Evolutionary conservation across 2,797 vertebrate genomes (phyloP).

Genomic region (Ptychadena robeensis): DNA sequence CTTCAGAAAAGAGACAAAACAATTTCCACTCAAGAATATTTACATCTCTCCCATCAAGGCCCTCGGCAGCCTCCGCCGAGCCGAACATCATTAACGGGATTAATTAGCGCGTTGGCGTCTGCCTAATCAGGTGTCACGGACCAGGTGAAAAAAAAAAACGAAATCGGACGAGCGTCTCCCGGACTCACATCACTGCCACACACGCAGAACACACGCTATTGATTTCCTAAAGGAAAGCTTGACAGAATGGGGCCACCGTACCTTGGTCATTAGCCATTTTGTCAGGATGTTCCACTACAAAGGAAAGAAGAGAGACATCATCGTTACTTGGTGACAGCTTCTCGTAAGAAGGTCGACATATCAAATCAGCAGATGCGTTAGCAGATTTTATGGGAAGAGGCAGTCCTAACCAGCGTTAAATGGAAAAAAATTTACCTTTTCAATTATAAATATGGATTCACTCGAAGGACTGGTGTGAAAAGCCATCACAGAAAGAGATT

Average conservation of each 20-base stretch:
- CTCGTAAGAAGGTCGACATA: constrained; percentile 36
- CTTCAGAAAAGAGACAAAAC: constrained; percentile 78
- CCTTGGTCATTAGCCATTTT: constrained; percentile 95
- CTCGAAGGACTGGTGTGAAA: constrained; percentile 27
- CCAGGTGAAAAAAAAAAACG: constrained; percentile 70
- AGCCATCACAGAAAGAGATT: constrained; percentile 10
- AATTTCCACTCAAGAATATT: constrained; percentile 78
- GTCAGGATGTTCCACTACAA: constrained; percentile 87
- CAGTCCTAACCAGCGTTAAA: background rate
- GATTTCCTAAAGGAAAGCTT: constrained; percentile 27
- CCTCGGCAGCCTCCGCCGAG: constrained; percentile 64
- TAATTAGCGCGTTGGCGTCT: constrained; percentile 66
- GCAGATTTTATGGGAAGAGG: constrained; percentile 47
- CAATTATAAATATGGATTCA: constrained; percentile 12
- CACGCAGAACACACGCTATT: background rate
- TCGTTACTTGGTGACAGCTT: constrained; percentile 66
- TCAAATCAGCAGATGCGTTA: constrained; percentile 47
- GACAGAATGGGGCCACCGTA: constrained; percentile 67
- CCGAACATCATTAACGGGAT: constrained; percentile 77
- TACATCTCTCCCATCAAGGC: constrained; percentile 73
- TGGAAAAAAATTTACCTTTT: constrained; percentile 20
- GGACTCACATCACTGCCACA: constrained; percentile 47
- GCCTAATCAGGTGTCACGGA: constrained; percentile 68
- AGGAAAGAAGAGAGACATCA: constrained; percentile 63
- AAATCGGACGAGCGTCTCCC: constrained; percentile 22